Base-by-base conservation (phyloP, 2,113 vertebrate species). In the Chlamydotis undulata region DNA sequence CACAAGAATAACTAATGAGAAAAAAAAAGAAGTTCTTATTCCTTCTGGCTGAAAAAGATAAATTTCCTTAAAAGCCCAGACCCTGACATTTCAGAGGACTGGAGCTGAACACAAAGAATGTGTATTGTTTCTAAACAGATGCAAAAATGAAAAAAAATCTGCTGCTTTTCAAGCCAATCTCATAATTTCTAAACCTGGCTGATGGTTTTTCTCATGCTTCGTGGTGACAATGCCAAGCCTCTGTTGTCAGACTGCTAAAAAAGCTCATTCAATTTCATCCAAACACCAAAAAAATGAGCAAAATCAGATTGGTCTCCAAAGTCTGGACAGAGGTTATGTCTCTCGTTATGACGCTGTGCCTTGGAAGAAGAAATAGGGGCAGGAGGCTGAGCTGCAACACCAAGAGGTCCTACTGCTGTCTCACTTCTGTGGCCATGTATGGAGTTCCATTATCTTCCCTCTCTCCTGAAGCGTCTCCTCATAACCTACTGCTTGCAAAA, bases 101-200 rank as follows among this genome's bases (percentile, higher is more conserved):
- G 39, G 63, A 92, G 35, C 31, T 82, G 89, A 92, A 79, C 69
- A 91, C 65, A 41, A 95, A 92, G 89, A 93, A 92, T 92, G 50
- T 82, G 70, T 81, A 89, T 93, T 95, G 93, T 93, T 94, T 93
- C 83, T 92, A 92, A 96, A 89, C 80, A 95, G 94, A 49, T 49
- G 49, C 47, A 49, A 49, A 49, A 49, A 23, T 43, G 15, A 43
- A 43, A 43, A 43, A 43, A 43, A 43, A 43, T 43, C 41, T 49
- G 80, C 49, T 77, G 22, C 61, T 92, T 92, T 92, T 78, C 61
- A 89, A 89, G 87, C 87, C 89, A 84, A 89, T 87, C 64, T 78
- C 73, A 75, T 15, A 28, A 65, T 93, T 92, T 89, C 73, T 57
- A 95, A 89, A 87, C 69, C 65, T 70, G 57, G 74, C 83, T 95